Conservation (phyloP, 2,113 vertebrate genomes). For the Acrocephalus arundinaceus region DNA sequence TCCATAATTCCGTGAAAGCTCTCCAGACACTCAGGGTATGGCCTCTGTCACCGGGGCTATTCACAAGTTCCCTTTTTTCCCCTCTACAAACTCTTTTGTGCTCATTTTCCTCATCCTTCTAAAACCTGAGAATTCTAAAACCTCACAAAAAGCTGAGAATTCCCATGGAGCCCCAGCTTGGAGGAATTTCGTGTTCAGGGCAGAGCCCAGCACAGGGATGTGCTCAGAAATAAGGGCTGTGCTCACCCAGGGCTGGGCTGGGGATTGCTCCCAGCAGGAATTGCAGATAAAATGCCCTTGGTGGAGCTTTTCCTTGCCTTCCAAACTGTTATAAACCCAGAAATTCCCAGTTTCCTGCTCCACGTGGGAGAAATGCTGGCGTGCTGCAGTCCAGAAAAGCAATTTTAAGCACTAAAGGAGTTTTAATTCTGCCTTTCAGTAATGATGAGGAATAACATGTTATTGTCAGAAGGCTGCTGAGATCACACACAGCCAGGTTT, state of each 20-base stretch:
- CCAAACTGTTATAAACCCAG: not conserved
- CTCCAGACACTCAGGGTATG: not conserved
- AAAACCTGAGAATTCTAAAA: not conserved
- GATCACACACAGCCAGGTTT: not conserved
- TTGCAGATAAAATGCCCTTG: not conserved
- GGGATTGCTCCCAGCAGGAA: not conserved
- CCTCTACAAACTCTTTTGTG: not conserved
- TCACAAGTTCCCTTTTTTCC: not conserved
- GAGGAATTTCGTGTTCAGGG: not conserved
- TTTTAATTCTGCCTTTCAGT: conserved; percentile 12
- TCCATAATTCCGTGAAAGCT: not conserved
- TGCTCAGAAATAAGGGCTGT: not conserved
- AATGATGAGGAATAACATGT: not conserved
- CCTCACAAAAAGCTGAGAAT: not conserved
- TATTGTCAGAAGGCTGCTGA: conserved; percentile 10
- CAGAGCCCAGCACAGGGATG: not conserved
- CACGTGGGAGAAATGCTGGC: rapidly evolving
- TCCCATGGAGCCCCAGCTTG: not conserved
- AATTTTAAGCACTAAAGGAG: not conserved
- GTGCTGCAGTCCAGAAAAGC: not conserved
- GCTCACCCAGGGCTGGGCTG: not conserved
- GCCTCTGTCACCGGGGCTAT: not conserved
- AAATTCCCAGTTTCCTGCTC: not conserved
- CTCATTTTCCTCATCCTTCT: not conserved
- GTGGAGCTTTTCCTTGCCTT: not conserved